Base-by-base conservation (phyloP, 2,113 vertebrate species). In the Megalops atlanticus region DNA sequence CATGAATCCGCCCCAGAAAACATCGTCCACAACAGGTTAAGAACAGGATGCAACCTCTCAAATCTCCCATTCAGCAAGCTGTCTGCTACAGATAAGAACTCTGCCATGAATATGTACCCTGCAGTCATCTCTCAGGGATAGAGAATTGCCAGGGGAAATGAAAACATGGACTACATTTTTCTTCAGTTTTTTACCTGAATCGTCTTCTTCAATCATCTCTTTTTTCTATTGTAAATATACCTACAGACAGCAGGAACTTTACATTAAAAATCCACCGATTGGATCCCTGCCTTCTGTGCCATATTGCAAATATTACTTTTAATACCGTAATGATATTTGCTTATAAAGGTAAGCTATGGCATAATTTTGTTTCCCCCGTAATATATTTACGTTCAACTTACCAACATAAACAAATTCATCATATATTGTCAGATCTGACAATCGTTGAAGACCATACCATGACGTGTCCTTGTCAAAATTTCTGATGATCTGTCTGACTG, bases 401-500 rank as follows among this genome's bases (percentile, higher is more conserved):
- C 58, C 58, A 6, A 64, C n/a, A 64, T 27, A 64, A 64, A 64
- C 12, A 10, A 64, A 31, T 31, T 64, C 58, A 64, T 64, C 58
- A 64, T 64, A 27, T 7, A n/a, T n/a, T 64, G 58, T 64, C 58
- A 64, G 58, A 64, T 64, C 31, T 64, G 58, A 64, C n/a, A 64
- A 31, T n/a, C 58, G 31, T 64, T 64, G n/a, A 64, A 24, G 58
- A 11, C n/a, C n/a, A 40, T 21, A 18, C 52, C 39, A 21, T 39
- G 54, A 70, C 39, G 38, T 39, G 64, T 78, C n/a, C 18, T 4
- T 35, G 58, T 41, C 41, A 74, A 81, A 41, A 70, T 81, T 76
- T 70, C 33, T 49, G 76, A 84, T 75, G 24, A 64, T 31, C n/a
- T 64, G 64, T 45, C 35, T 43, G 47, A 77, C 82, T 76, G 35